These are phyloP conservation scores for Montipora foliosa DNA, from an alignment of 64 coral and sea anemone genomes.

Conservation along the genomic window DNA sequence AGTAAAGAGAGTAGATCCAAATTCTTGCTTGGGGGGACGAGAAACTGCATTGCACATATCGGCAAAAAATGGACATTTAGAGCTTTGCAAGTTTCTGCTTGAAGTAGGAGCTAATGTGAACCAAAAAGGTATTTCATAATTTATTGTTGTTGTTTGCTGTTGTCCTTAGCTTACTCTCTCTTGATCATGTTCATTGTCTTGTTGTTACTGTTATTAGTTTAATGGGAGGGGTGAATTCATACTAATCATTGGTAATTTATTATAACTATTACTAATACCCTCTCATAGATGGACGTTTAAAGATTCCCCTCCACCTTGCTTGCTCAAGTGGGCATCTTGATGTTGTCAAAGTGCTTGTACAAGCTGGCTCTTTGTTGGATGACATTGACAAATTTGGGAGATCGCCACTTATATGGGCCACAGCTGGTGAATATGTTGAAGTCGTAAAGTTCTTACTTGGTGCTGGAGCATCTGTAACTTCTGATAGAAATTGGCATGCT, in stretches of 20 bases:
- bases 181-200: no score
- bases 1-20: conserved; percentile 46
- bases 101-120: conserved; percentile 63
- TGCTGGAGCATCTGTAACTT: conserved; percentile 71
- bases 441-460: conserved; percentile 78
- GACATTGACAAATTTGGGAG: conserved; percentile 89
- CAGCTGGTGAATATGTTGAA: conserved; percentile 48
- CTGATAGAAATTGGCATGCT: conserved; percentile 93
- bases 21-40: background rate
- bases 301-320: conserved; percentile 85
- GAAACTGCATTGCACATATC: conserved; percentile 32
- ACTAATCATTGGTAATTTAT: background rate
- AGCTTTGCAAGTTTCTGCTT: conserved; percentile 49
- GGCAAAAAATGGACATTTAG: conserved; percentile 11
- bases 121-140: conserved; percentile 26
- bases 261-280: background rate
- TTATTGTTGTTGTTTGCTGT: background rate
- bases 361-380: conserved; percentile 69
- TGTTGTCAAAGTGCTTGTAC: conserved; percentile 71
- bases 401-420: conserved; percentile 89
- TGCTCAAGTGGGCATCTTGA: conserved; percentile 78
- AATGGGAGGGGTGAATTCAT: no score
- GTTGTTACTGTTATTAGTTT: no score
- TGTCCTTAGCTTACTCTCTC: no score
- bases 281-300: conserved; percentile 78